Conservation (phyloP, 2,888 invertebrate species). For the Hypercompe scribonia region DNA sequence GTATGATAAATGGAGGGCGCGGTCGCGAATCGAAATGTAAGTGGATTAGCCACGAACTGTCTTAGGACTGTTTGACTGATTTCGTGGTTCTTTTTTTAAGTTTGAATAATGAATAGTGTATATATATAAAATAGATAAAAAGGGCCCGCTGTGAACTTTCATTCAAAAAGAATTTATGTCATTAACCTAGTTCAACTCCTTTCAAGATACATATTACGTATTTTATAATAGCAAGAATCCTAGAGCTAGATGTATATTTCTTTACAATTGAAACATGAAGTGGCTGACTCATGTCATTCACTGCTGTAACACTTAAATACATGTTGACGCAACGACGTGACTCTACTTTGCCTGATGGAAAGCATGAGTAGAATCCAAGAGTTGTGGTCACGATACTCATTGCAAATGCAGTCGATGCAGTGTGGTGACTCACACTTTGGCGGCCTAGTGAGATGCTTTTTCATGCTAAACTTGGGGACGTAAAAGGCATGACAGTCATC, state of each 20-base stretch:
- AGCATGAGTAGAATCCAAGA: too few relatives aligned
- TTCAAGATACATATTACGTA: not conserved
- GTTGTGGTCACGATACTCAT: too few relatives aligned
- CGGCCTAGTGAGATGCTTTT: too few relatives aligned
- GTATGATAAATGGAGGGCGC: slow-evolving; percentile 79
- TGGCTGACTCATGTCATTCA: not conserved
- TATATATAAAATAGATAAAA: not conserved
- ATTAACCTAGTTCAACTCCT: not conserved
- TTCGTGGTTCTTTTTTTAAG: slow-evolving; percentile 10
- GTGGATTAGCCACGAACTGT: slow-evolving; percentile 70
- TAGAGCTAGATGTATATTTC: not conserved
- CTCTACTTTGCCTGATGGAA: too few relatives aligned
- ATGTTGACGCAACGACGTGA: not conserved
- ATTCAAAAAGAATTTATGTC: not conserved
- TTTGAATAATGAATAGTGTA: not conserved
- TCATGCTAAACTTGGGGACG: too few relatives aligned
- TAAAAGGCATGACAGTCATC: too few relatives aligned
- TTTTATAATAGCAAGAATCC: not conserved
- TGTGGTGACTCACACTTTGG: too few relatives aligned
- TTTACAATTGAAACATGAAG: not conserved
- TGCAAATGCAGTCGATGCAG: too few relatives aligned
- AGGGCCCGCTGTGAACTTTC: not conserved
- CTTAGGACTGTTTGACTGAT: slow-evolving; percentile 28
- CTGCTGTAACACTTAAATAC: not conserved
- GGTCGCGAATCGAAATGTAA: slow-evolving; percentile 70